A percentile compares a stretch with the other conserved stretches of the same genome.
phyloP scores from a whole-genome alignment of 2,888 invertebrate species.

The Tipula unca region DNA sequence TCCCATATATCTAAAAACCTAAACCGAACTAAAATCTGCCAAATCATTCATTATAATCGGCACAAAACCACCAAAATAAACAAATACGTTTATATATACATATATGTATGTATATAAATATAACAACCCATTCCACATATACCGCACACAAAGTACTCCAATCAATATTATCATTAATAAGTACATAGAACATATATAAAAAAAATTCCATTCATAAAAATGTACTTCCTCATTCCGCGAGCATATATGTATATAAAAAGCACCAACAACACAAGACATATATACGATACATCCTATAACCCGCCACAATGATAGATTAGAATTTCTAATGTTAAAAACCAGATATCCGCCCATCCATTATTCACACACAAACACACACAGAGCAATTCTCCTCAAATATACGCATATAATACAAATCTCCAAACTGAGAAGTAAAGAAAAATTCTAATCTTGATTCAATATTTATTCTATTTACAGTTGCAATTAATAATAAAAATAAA shows the following conservation, averaged over 20 bases:
- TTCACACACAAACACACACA: neutral
- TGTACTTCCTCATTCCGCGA: neutral
- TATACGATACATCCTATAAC: neutral
- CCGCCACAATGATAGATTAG: neutral
- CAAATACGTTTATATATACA: neutral
- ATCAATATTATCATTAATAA: neutral
- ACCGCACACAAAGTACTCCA: neutral
- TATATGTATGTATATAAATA: too few species aligned
- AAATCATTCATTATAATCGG: neutral
- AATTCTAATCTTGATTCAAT: neutral
- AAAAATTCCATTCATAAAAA: conserved; percentile 14
- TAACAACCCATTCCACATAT: neutral
- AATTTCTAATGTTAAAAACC: neutral
- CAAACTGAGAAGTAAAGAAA: neutral
- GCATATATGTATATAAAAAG: neutral
- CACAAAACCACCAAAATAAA: neutral
- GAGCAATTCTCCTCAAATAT: neutral
- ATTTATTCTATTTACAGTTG: neutral
- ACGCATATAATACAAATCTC: too few species aligned
- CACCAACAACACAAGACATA: neutral
- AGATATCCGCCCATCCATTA: neutral
- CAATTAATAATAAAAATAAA: neutral
- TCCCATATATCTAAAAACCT: neutral
- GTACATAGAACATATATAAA: neutral
- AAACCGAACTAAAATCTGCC: neutral